Percentiles rank a stretch among this genome's conserved stretches.
Conservation (phyloP, 2,113 vertebrate species). For the Alethe castanea region DNA sequence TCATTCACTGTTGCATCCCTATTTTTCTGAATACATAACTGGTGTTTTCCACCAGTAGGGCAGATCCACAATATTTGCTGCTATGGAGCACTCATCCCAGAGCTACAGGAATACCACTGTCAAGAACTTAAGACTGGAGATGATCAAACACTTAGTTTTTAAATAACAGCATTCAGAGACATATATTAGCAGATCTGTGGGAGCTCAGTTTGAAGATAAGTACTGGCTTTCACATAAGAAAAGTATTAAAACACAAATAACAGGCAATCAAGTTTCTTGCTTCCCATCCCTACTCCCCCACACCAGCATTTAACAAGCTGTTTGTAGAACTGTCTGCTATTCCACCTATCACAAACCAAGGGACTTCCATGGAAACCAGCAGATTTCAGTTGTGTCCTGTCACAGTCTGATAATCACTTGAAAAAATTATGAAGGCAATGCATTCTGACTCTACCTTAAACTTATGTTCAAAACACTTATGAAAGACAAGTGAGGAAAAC, state of each 20-base stretch:
- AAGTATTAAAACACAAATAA: not conserved
- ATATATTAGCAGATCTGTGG: not conserved
- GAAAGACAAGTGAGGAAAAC: not conserved
- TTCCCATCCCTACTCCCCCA: not conserved
- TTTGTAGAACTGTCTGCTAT: not conserved
- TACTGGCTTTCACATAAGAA: not conserved
- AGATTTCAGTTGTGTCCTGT: not conserved
- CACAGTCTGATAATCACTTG: not conserved
- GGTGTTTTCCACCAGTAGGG: not conserved
- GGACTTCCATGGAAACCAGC: constrained; percentile 34
- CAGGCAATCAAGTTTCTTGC: not conserved
- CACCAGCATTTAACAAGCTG: not conserved
- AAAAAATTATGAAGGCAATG: not conserved
- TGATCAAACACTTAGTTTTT: not conserved
- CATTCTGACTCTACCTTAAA: not conserved
- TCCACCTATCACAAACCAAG: not conserved
- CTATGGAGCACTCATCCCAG: not conserved
- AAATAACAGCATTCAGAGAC: not conserved
- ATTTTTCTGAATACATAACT: not conserved
- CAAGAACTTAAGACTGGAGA: not conserved
- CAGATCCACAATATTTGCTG: not conserved
- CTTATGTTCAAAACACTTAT: not conserved
- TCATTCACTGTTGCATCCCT: not conserved
- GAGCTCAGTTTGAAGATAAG: not conserved
- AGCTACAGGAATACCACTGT: not conserved